Evolutionary conservation across 2,888 invertebrate genomes (phyloP), one percentile per base, ranked within the genome.

Genomic region (Hypsopygia costalis): DNA sequence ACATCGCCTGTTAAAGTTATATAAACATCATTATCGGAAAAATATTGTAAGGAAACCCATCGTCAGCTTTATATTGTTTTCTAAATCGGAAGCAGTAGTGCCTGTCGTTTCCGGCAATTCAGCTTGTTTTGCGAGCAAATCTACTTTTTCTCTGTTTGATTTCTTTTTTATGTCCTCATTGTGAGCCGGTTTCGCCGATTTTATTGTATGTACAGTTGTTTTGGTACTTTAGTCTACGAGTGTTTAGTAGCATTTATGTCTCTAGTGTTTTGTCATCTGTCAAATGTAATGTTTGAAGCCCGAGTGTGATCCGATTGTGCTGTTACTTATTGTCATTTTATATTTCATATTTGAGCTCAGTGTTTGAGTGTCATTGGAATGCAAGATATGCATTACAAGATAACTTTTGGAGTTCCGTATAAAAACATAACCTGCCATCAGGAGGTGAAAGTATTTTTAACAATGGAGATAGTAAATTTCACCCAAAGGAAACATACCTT

Each of bases 41-140:
- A 78, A 77, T 74, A 77, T 76, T 68, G 72, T 61, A 55, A 58
- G 62, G 66, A 62, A 78, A 68, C 64, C 66, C 69, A 70, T 68
- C 64, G 77, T 70, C 79, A 77, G 76, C 71, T 72, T 67, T 72
- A 76, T 75, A 74, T 78, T 81, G 78, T 78, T 81, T 81, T 80
- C 76, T 73, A 76, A 76, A 81, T 71, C 79, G 81, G 81, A 77
- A 79, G 52, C 73, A 69, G 71, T 68, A 72, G 77, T 70, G 74
- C 68, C 70, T 67, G 70, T 65, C 70, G 72, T 69, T 76, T 77
- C 79, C 79, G 75, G 71, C 69, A 59, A 71, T 69, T 75, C 73
- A 62, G 72, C 72, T 72, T 79, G 69, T 77, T 78, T 73, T 70
- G 68, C 61, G 69, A 71, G 68, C 70, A 72, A 73, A 71, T 69